A percentile compares a stretch with the other conserved stretches of the same genome.
Conservation (phyloP, 2,888 invertebrate genomes). For the Pomacea canaliculata region DNA sequence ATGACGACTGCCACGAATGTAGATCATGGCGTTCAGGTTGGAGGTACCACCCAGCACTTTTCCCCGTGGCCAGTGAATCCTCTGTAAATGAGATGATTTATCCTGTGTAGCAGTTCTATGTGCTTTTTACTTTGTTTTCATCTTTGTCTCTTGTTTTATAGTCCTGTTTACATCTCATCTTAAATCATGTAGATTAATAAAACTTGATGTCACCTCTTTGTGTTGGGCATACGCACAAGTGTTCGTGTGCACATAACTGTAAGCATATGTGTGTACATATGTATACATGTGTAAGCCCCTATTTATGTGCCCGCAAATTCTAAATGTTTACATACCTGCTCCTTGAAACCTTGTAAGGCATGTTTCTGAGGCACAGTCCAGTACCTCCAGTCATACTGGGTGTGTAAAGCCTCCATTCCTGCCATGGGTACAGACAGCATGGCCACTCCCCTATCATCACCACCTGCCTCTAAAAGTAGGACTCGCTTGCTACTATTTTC, state of each 20-base stretch:
- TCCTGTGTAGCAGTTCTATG: not conserved
- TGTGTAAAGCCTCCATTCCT: slow-evolving; percentile 63
- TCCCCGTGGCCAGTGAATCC: slow-evolving; percentile 91
- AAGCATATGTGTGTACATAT: too few relatives aligned
- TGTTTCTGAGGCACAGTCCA: slow-evolving; percentile 34
- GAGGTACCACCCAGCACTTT: slow-evolving; percentile 91
- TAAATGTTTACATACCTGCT: slow-evolving; percentile 17
- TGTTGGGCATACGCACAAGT: too few relatives aligned
- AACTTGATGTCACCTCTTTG: too few relatives aligned
- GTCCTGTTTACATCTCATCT: not conserved
- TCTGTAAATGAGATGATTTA: slow-evolving; percentile 62
- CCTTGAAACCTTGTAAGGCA: slow-evolving; percentile 25
- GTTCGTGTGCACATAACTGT: too few relatives aligned
- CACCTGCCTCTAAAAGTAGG: slow-evolving; percentile 70
- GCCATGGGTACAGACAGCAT: slow-evolving; percentile 70
- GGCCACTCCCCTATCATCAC: slow-evolving; percentile 65
- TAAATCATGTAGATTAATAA: too few relatives aligned
- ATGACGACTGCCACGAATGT: slow-evolving; percentile 84
- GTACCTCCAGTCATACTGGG: slow-evolving; percentile 35
- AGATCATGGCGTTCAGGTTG: slow-evolving; percentile 90
- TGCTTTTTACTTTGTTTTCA: not conserved
- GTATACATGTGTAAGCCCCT: too few relatives aligned
- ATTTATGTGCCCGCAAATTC: not conserved
- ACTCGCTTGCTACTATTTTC: slow-evolving; percentile 61
- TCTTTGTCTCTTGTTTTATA: not conserved